A percentile compares a stretch with the other conserved stretches of the same genome.
Evolutionary conservation across 2,888 invertebrate species (phyloP).

Genomic region (Oscheius myriophilus): DNA sequence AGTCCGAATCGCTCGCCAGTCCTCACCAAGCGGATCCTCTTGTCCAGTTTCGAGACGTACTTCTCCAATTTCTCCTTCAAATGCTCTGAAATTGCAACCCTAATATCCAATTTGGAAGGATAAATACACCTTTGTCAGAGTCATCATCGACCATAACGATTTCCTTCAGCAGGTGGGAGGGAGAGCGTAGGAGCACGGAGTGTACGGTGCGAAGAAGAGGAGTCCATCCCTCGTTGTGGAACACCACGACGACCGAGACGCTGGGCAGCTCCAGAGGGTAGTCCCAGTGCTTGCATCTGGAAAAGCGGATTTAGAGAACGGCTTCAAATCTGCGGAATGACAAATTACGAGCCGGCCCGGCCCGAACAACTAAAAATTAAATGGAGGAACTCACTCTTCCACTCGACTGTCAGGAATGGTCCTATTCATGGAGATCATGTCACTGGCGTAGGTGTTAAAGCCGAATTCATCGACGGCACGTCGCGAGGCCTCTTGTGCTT

Average conservation of each 20-base stretch:
- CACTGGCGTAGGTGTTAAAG: constrained; percentile 90
- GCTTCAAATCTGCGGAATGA: not conserved
- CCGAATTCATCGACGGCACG: constrained; percentile 92
- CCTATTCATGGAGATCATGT: constrained; percentile 92
- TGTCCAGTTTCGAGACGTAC: constrained; percentile 84
- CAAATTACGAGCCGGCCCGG: not conserved
- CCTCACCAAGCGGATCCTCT: constrained; percentile 87
- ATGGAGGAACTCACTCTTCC: constrained; percentile 77
- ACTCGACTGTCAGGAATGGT: constrained; percentile 88
- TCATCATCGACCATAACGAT: constrained; percentile 75
- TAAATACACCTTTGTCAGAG: constrained; percentile 72
- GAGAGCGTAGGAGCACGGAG: constrained; percentile 75
- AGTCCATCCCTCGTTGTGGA: constrained; percentile 87
- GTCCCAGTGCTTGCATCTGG: constrained; percentile 90
- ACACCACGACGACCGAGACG: constrained; percentile 92
- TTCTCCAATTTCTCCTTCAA: constrained; percentile 84
- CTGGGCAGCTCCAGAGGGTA: constrained; percentile 88
- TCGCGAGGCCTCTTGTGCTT: constrained; percentile 80
- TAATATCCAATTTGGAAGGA: not conserved
- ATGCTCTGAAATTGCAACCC: constrained; percentile 76
- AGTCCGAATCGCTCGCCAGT: constrained; percentile 90
- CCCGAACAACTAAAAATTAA: not conserved
- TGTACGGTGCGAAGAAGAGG: constrained; percentile 91
- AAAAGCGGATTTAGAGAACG: not conserved
- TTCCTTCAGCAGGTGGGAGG: constrained; percentile 73